Base-by-base conservation (phyloP, 2,797 vertebrate species). In the Parauchenoglanis punctatus region DNA sequence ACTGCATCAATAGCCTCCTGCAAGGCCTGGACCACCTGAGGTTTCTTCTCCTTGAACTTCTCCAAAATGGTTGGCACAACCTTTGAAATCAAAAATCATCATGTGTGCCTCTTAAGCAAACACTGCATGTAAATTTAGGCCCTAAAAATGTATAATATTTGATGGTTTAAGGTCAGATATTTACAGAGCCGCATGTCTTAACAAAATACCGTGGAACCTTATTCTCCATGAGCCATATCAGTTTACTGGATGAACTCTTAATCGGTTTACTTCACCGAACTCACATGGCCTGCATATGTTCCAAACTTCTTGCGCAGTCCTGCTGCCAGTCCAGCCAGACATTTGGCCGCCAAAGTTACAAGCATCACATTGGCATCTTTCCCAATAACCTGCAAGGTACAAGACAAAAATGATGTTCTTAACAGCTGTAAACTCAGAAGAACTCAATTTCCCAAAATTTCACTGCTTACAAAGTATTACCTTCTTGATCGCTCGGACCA, bases 31-130 rank as follows among this genome's bases (percentile, higher is more conserved):
- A 99, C 98, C 49, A 99, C 99, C 90, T 98, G 97, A 91, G 96
- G 97, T 85, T 99, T 99, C 94, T 99, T 99, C 93, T 99, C 99
- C 91, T 99, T 99, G 88, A 99, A 99, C 93, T 99, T 99, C 91
- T 99, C 99, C 88, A 99, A 92, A 91, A 99, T 96, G 23, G 99
- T 98, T 93, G 99, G 97, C 93, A 98, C 97, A 88, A 99, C 97
- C 98, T 99, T 78, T 17, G 89, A 90, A 92, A 83, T 73, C 5
- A 49, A 18, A 68, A 44, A 18, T 25, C 31, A 68, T 28, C 18
- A 31, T 12, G 77, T 11, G 13, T 31, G 40, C 40, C 70, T 72
- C 18, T 15, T 28, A 25, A 54, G 49, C 25, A 77, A 77, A 77
- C 15, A 31, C 7, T 28, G 52, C 10, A 31, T 31, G 49, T 54